phyloP scores from a whole-genome alignment of 2,113 vertebrate species.

The Pogonocichla stellata region DNA sequence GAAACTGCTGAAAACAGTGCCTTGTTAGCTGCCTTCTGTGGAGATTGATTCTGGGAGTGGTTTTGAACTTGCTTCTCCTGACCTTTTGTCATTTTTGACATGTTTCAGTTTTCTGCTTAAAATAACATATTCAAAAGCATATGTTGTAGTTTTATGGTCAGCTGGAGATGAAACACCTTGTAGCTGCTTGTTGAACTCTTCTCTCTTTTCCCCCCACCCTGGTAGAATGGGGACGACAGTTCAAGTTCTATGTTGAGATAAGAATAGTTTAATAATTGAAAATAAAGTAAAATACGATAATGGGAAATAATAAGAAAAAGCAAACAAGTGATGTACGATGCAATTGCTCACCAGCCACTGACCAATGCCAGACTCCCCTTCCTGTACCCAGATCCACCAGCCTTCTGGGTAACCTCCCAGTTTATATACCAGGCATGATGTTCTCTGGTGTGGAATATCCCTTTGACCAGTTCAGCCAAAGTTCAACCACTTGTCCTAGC shows the following conservation, averaged over 20 bases:
- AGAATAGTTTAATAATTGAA: neutral
- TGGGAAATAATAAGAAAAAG: neutral
- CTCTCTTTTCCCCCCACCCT: neutral
- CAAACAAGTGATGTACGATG: neutral
- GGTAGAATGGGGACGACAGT: neutral
- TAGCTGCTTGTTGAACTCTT: neutral
- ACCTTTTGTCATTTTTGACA: neutral
- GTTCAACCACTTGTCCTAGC: neutral
- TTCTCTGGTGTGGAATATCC: neutral
- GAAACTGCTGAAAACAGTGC: neutral
- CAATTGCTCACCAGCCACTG: neutral
- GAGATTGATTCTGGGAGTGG: neutral
- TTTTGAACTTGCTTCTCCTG: neutral
- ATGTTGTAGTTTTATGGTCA: neutral
- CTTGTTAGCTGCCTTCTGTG: neutral
- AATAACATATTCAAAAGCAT: neutral
- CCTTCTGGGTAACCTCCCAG: neutral
- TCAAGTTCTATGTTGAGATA: neutral
- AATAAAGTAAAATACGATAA: neutral
- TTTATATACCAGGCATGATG: neutral
- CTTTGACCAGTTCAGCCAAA: neutral
- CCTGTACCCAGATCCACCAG: accelerated
- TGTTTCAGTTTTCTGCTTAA: neutral
- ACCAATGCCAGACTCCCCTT: neutral
- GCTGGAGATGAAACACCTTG: neutral